Conservation (phyloP, 2,888 invertebrate species). For the Automeris io region DNA sequence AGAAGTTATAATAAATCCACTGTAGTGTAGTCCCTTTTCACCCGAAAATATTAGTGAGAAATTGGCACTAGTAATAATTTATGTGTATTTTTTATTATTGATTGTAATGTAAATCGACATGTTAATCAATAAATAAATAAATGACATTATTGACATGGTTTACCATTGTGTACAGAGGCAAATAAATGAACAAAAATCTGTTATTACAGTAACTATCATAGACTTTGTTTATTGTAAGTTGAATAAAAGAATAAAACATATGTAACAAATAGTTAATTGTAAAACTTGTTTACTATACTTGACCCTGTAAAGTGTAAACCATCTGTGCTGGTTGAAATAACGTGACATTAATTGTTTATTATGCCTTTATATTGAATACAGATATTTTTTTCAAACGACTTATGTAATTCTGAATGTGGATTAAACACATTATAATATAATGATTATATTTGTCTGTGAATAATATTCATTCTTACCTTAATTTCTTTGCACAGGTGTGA, state of each 20-base stretch:
- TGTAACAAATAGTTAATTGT: constrained; percentile 1
- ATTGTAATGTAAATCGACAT: too few relatives aligned
- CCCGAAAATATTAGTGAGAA: too few relatives aligned
- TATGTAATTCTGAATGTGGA: not conserved
- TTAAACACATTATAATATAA: not conserved
- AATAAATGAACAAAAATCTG: too few relatives aligned
- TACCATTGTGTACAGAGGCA: too few relatives aligned
- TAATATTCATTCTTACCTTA: not conserved
- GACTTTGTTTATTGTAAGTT: not conserved
- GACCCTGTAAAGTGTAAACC: not conserved
- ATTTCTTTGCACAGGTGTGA: constrained; percentile 77
- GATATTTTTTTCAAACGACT: not conserved
- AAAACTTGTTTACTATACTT: constrained; percentile 1
- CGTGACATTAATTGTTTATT: constrained; percentile 1
- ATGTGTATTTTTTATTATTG: too few relatives aligned
- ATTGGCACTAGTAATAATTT: too few relatives aligned
- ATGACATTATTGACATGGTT: too few relatives aligned
- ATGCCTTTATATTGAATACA: not conserved
- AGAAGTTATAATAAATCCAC: too few relatives aligned
- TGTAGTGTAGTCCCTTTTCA: too few relatives aligned
- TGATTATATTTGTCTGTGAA: not conserved
- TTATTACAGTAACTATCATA: too few relatives aligned
- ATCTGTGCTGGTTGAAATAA: not conserved
- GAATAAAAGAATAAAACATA: not conserved
- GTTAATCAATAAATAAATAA: too few relatives aligned